Evolutionary conservation across 1,140 invertebrate species (phyloP), one percentile per base, ranked within the genome.

Genomic region (Drosophila nikananu): DNA sequence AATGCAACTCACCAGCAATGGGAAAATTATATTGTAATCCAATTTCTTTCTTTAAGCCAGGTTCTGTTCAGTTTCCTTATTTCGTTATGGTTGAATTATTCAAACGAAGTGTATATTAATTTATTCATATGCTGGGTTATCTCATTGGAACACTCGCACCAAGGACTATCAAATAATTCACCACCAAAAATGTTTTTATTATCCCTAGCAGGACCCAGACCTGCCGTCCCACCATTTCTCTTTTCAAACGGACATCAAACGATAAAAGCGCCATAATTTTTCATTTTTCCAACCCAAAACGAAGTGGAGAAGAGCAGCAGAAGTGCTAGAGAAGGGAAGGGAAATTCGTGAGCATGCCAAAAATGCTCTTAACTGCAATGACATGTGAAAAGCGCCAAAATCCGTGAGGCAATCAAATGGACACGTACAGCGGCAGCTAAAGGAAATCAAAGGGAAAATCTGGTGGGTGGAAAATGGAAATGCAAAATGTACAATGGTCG

Each of bases 341-440:
- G 21, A 39, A 82, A 67, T 67, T 72, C 84, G 84, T 87, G 84
- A 81, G 84, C 84, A 89, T 89, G 84, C 77, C 80, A 89, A 87
- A 89, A 89, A 84, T 81, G 86, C 84, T 89, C 84, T 89, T 89
- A 89, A 89, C 81, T 89, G 80, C 86, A 90, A 89, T 89, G 84
- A 89, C 84, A 89, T 70, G 81, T 81, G 86, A 72, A 90, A 87
- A 87, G 74, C 84, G 74, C n/a, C 58, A 58, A 89, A 89, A 89
- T 89, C 84, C 83, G 84, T 81, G 80, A 75, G 71, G 84, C 87
- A 84, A 89, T 89, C 84, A 89, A 81, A 90, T 84, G 86, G 84
- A 89, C 84, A 89, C 84, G 84, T 89, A 59, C 86, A 37, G 25
- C 41, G 60, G 64, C 60, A 74, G 39, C 17, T 2, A 37, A 30